phyloP scores from a whole-genome alignment of 1,140 invertebrate species.

The Telenomus remus region DNA sequence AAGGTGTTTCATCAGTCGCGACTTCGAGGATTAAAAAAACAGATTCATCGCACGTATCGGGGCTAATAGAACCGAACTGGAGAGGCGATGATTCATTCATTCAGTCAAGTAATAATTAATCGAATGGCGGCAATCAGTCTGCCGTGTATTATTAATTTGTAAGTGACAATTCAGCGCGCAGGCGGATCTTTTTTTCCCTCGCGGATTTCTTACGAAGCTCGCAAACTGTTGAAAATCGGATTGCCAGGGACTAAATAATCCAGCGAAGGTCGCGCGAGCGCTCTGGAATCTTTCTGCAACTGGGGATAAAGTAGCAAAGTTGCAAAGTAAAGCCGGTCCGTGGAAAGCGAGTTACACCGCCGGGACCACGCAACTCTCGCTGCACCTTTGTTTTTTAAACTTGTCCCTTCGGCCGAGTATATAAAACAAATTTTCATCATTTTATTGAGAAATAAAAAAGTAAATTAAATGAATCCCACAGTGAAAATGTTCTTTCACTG shows the following conservation, averaged over 20 bases:
- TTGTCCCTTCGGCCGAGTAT: constrained; percentile 33
- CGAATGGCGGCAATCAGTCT: constrained; percentile 26
- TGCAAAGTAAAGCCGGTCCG: constrained; percentile 62
- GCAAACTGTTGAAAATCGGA: constrained; percentile 52
- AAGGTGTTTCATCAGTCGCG: too few species aligned
- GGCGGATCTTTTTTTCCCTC: constrained; percentile 25
- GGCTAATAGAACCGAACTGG: constrained; percentile 35
- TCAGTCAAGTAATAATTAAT: constrained; percentile 35
- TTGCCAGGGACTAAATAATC: constrained; percentile 56
- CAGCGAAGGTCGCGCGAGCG: constrained; percentile 50
- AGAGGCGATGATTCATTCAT: constrained; percentile 28
- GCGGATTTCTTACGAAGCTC: constrained; percentile 40
- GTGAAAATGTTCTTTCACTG: constrained; percentile 29
- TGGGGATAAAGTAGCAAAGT: constrained; percentile 66
- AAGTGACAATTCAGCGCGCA: constrained; percentile 14
- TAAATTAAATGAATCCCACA: constrained; percentile 68
- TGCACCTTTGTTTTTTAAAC: constrained; percentile 53
- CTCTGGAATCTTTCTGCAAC: constrained; percentile 57
- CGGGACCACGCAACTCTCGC: constrained; percentile 41
- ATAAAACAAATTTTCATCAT: constrained; percentile 57
- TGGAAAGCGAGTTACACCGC: constrained; percentile 62
- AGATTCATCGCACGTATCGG: constrained; percentile 3
- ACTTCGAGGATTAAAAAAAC: constrained; percentile 1
- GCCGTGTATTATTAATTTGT: constrained; percentile 45
- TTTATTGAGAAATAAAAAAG: constrained; percentile 57